A percentile compares a stretch with the other conserved stretches of the same genome.
These are phyloP conservation scores for Adineta ricciae DNA, from an alignment of 2,888 invertebrate genomes.

Conservation along the genomic window DNA sequence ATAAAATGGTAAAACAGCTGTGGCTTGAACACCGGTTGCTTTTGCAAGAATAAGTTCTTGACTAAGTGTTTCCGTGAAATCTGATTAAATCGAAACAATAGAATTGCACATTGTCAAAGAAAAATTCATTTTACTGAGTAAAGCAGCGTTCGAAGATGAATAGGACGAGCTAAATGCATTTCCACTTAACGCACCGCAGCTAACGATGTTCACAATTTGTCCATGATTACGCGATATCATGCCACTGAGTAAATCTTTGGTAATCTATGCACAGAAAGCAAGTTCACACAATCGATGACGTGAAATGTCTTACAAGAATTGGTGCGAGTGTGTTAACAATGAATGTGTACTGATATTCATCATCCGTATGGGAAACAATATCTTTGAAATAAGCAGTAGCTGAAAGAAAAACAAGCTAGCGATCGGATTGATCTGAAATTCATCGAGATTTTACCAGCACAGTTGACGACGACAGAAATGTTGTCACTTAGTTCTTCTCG, in stretches of 20 bases:
- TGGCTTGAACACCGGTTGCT: background rate
- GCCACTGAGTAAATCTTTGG: background rate
- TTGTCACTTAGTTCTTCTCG: background rate
- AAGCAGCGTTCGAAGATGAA: background rate
- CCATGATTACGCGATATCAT: conserved; percentile 1
- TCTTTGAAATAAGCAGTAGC: background rate
- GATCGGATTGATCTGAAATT: background rate
- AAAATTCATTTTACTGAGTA: background rate
- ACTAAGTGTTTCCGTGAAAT: conserved; percentile 1
- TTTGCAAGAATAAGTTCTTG: background rate
- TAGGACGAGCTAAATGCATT: background rate
- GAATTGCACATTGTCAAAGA: background rate
- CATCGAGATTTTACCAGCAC: background rate
- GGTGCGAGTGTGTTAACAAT: background rate
- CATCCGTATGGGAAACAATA: background rate
- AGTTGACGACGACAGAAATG: background rate
- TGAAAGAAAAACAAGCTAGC: background rate
- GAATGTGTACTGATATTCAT: background rate
- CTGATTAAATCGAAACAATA: background rate
- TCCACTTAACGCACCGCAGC: background rate
- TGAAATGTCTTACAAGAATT: background rate
- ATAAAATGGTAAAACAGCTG: conserved; percentile 1
- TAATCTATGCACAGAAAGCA: background rate
- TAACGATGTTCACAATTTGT: background rate
- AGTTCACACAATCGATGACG: background rate